A percentile compares a stretch with the other conserved stretches of the same genome.
Conservation (phyloP, 2,888 invertebrate species). For the Neuroscelio doddi region DNA sequence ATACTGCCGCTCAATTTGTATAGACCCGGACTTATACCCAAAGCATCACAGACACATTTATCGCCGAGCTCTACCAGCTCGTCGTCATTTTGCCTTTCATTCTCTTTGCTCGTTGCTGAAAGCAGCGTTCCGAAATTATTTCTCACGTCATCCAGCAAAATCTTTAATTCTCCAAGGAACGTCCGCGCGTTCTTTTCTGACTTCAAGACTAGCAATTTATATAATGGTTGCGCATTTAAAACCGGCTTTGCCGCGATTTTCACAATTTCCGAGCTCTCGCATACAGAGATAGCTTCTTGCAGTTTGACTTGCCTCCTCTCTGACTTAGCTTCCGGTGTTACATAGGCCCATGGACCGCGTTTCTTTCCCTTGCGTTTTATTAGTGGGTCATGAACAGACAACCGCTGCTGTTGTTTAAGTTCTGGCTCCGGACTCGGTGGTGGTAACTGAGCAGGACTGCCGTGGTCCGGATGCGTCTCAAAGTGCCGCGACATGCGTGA, state of each 20-base stretch:
- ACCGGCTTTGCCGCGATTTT: conserved; percentile 68
- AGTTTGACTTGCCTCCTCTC: conserved; percentile 64
- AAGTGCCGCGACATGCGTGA: conserved; percentile 77
- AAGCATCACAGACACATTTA: conserved; percentile 58
- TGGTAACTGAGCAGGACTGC: conserved; percentile 68
- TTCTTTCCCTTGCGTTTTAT: conserved; percentile 67
- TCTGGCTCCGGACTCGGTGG: conserved; percentile 63
- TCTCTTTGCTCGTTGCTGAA: conserved; percentile 47
- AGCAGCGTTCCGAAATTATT: conserved; percentile 59
- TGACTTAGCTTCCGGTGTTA: conserved; percentile 66
- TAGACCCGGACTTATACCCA: conserved; percentile 61
- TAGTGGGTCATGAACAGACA: conserved; percentile 32
- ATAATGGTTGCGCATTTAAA: conserved; percentile 62
- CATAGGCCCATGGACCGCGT: conserved; percentile 68
- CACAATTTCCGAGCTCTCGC: conserved; percentile 62
- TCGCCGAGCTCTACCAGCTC: conserved; percentile 59
- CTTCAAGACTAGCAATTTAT: conserved; percentile 63
- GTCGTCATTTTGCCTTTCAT: conserved; percentile 37
- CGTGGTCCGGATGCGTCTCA: conserved; percentile 77
- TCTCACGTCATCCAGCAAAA: conserved; percentile 59
- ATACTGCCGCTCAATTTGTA: conserved; percentile 60
- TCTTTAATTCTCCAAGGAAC: conserved; percentile 63
- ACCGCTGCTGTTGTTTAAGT: conserved; percentile 52
- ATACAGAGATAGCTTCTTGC: conserved; percentile 66
- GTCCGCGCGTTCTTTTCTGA: conserved; percentile 63